A percentile compares a stretch with the other conserved stretches of the same genome.
Evolutionary conservation across 2,888 invertebrate genomes (phyloP).

Genomic region (Gari tellinella): DNA sequence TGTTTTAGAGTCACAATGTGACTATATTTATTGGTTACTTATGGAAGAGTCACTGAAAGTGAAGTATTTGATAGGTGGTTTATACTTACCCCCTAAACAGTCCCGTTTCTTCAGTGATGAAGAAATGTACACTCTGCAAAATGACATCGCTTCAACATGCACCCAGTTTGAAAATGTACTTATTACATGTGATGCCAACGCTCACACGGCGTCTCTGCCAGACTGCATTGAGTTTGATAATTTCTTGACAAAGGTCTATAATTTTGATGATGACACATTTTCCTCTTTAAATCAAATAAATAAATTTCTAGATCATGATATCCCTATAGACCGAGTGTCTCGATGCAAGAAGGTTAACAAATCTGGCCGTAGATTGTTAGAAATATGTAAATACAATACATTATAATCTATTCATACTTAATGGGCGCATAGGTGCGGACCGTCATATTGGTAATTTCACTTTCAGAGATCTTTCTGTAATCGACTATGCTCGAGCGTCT

Average conservation of each 20-base stretch:
- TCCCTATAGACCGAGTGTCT: no score
- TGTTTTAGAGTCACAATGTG: conserved; percentile 11
- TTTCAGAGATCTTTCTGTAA: conserved; percentile 7
- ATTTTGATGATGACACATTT: conserved; percentile 2
- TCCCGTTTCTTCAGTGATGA: conserved; percentile 24
- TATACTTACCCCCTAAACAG: no score
- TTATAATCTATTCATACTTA: no score
- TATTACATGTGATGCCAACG: conserved; percentile 10
- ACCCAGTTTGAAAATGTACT: conserved; percentile 2
- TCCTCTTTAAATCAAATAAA: no score
- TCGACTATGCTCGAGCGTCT: conserved; percentile 12
- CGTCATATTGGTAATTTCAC: conserved; percentile 2
- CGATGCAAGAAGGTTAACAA: no score
- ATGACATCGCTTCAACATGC: conserved; percentile 5
- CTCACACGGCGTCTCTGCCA: background rate
- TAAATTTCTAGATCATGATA: no score
- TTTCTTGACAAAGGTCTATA: conserved; percentile 4
- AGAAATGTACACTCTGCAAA: conserved; percentile 10
- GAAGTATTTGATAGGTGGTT: background rate
- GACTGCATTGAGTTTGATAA: conserved; percentile 10
- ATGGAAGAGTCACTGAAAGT: background rate
- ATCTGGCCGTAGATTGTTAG: no score
- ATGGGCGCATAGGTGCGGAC: conserved; percentile 3
- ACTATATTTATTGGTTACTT: conserved; percentile 17
- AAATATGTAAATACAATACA: no score